phyloP scores from a whole-genome alignment of 2,797 vertebrate species.

The Nannoperca obscura region DNA sequence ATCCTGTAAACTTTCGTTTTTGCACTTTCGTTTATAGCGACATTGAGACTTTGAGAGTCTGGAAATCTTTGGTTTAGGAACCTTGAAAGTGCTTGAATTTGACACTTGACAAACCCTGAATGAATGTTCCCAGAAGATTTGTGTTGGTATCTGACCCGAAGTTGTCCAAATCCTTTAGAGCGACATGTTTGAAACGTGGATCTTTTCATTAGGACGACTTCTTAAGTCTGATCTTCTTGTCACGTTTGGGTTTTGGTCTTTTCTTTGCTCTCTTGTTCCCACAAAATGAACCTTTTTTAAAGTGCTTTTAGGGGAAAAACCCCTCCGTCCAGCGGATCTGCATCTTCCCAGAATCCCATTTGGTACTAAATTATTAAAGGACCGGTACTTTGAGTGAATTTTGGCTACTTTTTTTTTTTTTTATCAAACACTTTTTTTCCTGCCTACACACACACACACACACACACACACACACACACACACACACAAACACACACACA shows the following conservation, averaged over 20 bases:
- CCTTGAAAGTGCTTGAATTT: too few relatives aligned
- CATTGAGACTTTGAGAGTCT: too few relatives aligned
- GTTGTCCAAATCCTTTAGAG: too few relatives aligned
- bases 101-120: too few relatives aligned
- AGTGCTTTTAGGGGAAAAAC: neutral
- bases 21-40: too few relatives aligned
- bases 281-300: neutral
- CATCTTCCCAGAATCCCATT: constrained; percentile 40
- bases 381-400: constrained; percentile 29
- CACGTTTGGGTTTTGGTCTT: neutral
- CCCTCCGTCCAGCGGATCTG: constrained; percentile 6
- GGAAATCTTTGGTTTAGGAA: too few relatives aligned
- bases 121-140: too few relatives aligned
- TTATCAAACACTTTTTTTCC: neutral
- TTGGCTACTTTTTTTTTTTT: constrained; percentile 1
- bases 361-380: constrained; percentile 63
- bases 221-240: neutral
- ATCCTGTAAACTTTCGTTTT: too few relatives aligned
- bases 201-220: too few relatives aligned
- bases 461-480: neutral
- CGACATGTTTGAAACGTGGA: too few relatives aligned
- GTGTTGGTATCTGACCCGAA: too few relatives aligned
- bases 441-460: constrained; percentile 11
- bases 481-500: constrained; percentile 21
- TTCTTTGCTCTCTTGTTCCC: neutral